Base-by-base conservation (phyloP, 2,888 invertebrate species). In the Junonia oenone region DNA sequence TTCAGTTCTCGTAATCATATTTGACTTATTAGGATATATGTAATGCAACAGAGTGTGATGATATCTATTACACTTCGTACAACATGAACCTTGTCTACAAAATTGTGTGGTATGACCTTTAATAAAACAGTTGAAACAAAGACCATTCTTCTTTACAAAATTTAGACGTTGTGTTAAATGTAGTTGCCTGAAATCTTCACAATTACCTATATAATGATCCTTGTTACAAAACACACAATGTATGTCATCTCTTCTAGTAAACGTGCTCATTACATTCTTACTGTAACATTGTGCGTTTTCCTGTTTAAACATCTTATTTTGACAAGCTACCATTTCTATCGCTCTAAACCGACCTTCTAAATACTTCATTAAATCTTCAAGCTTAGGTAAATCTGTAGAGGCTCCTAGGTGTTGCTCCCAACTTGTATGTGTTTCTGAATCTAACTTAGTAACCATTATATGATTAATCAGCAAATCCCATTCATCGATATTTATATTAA, bases 401-500 rank as follows among this genome's bases (percentile, higher is more conserved):
- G 4, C 11, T 31, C 9, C 31, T 9, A 31, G 8, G 2, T 5
- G 38, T 45, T 65, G 59, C 46, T 66, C 64, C 64, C 63, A 66
- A 31, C 50, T 49, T 40, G 60, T 65, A 35, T 60, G 62, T 17
- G 65, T 53, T 55, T 66, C 65, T 3, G 17, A 43, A 37, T 68
- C 65, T 14, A 65, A 43, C 40, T 66, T 66, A 6, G 51, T 51
- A 6, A 63, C 57, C 0, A 61, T 2, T 14, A 65, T 46, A 22
- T 62, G 54, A 2, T 63, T 52, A 1, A 68, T 38, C 1, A 67
- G 58, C 2, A 58, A 29, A 55, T 67, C 56, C 67, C 63, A 66
- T 0, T 55, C 38, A 5, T 8, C 11, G 13, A 43, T 51, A 17
- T 56, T 37, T 4, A 63, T 59, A 0, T 61, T 43, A 6, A 65